Percentiles rank a stretch among this genome's conserved stretches.
Evolutionary conservation across 2,888 invertebrate genomes (phyloP).

Genomic region (Limnephilus lunatus): DNA sequence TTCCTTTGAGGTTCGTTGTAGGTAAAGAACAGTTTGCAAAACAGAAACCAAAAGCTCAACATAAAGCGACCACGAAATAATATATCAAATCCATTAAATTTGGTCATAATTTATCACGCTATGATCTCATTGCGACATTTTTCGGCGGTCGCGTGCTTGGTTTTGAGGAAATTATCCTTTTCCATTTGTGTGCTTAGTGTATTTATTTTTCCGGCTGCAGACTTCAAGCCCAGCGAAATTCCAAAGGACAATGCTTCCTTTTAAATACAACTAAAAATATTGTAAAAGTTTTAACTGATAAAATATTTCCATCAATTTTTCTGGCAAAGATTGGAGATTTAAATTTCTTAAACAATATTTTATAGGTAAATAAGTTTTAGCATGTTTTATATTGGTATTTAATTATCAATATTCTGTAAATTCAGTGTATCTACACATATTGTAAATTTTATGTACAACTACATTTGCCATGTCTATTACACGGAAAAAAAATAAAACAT

Average conservation of each 20-base stretch:
- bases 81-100: conserved; percentile 46
- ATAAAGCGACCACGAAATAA: not conserved
- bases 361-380: not conserved
- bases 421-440: not conserved
- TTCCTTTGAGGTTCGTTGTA: not conserved
- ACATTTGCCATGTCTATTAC: not conserved
- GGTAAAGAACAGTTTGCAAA: not conserved
- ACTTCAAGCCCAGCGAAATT: not conserved
- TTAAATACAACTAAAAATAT: not conserved
- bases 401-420: not conserved
- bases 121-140: conserved; percentile 62
- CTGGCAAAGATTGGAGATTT: not conserved
- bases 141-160: conserved; percentile 55
- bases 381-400: not conserved
- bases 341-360: too few relatives aligned
- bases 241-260: not conserved
- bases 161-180: conserved; percentile 23
- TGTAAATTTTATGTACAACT: not conserved
- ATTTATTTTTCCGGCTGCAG: not conserved
- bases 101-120: conserved; percentile 59
- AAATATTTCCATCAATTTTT: not conserved
- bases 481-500: not conserved
- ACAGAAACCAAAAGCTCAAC: conserved; percentile 7
- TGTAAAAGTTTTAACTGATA: not conserved
- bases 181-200: not conserved